Evolutionary conservation across 1,140 invertebrate species (phyloP), one percentile per base, ranked within the genome.

Genomic region (Berghia stephanieae): DNA sequence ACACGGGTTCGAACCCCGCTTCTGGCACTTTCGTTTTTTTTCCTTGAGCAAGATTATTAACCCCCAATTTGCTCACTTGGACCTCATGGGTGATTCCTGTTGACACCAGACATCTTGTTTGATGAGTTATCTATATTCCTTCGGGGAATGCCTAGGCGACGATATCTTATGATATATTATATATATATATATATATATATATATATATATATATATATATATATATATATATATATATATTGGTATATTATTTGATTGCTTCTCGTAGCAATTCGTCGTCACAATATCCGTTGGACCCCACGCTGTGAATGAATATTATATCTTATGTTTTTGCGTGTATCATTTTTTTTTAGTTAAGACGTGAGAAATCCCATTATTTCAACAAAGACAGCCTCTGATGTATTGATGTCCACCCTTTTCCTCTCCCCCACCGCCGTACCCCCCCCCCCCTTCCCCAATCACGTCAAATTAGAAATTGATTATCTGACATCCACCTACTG

Each of bases 121-220:
- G n/a, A n/a, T n/a, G n/a, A n/a, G n/a, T n/a, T n/a, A n/a, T n/a
- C n/a, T n/a, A n/a, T n/a, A n/a, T n/a, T n/a, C n/a, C n/a, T 31
- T 63, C 8, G 16, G 27, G 8, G 27, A 27, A 63, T 63, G 27
- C 8, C 57, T 18, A 63, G 57, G 27, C 13, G 27, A 10, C 27
- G 27, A 63, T 18, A 63, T 18, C 10, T 18, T 8, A 63, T 8
- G 27, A 27, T 18, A 63, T 18, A 63, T 49, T 40, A 52, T 72
- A 72, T 72, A 52, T 72, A 72, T 72, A 52, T 72, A 72, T 72
- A 52, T 72, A 72, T 72, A 52, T 72, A 72, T 72, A 52, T 72
- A 72, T 72, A 63, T 63, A 75, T 57, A 63, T 63, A 60, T 63
- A 43, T 75, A 60, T 75, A 43, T 57, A 63, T 60, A 24, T 40